phyloP scores from a whole-genome alignment of 2,797 vertebrate genomes.

The Phalloptychus januarius region DNA sequence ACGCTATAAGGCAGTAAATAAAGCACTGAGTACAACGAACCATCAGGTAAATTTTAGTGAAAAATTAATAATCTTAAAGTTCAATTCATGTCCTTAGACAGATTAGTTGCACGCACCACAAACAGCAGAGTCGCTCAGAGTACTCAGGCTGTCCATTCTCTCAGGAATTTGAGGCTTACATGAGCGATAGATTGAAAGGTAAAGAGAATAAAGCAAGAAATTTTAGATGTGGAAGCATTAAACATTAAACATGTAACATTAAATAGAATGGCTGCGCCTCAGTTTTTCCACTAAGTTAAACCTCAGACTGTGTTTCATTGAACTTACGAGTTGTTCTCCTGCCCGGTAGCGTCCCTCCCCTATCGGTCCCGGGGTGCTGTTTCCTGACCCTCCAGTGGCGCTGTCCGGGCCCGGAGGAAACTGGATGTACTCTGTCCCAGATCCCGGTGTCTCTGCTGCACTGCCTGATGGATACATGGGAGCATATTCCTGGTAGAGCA shows the following conservation, averaged over 20 bases:
- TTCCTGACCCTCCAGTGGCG: conserved; percentile 76
- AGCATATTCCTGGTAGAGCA: conserved; percentile 92
- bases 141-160: conserved; percentile 75
- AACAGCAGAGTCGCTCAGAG: conserved; percentile 72
- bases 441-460: conserved; percentile 81
- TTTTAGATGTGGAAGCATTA: neutral
- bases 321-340: conserved; percentile 81
- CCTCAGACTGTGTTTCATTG: neutral
- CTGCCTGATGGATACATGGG: conserved; percentile 83
- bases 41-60: neutral
- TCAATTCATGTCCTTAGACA: neutral
- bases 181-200: conserved; percentile 24
- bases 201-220: conserved; percentile 14
- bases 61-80: neutral
- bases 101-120: conserved; percentile 71
- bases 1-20: conserved; percentile 56
- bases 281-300: neutral
- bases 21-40: conserved; percentile 30
- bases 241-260: conserved; percentile 3
- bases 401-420: conserved; percentile 83
- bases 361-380: conserved; percentile 78
- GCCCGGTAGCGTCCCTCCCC: conserved; percentile 78
- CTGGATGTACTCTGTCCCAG: conserved; percentile 86
- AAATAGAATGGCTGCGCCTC: neutral
- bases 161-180: conserved; percentile 85